These are phyloP conservation scores for Girardia tigrina DNA, from an alignment of 2,888 invertebrate genomes.

Conservation along the genomic window DNA sequence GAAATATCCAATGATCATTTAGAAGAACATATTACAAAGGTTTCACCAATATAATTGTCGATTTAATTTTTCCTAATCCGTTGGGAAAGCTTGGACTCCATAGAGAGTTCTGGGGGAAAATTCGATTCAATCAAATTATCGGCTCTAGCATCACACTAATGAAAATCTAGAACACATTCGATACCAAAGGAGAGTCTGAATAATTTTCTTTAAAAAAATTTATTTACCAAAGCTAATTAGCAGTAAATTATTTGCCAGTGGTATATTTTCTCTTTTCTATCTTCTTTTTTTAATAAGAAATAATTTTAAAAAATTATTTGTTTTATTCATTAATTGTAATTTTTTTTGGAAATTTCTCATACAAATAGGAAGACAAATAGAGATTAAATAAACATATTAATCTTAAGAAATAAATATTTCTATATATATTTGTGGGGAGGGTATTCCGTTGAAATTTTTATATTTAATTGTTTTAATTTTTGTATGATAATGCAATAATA, in stretches of 20 bases:
- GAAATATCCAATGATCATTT: not conserved
- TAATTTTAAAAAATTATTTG: no score
- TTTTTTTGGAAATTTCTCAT: no score
- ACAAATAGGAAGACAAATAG: no score
- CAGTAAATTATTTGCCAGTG: slow-evolving; percentile 9
- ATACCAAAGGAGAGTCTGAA: slow-evolving; percentile 20
- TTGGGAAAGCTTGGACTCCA: slow-evolving; percentile 12
- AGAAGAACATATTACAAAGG: slow-evolving; percentile 6
- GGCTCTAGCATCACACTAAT: slow-evolving; percentile 12
- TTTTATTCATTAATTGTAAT: no score
- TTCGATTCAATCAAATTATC: slow-evolving; percentile 23
- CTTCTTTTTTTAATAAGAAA: no score
- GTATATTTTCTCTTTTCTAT: no score
- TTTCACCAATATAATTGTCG: slow-evolving; percentile 18
- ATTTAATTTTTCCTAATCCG: slow-evolving; percentile 19
- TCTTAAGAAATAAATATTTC: no score
- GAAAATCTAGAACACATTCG: slow-evolving; percentile 23
- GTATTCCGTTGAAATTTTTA: no score
- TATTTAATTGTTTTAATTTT: no score
- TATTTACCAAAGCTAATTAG: slow-evolving; percentile 20
- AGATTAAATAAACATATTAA: no score
- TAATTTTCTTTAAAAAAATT: slow-evolving; percentile 13
- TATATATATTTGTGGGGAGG: no score
- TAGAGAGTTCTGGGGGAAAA: not conserved
- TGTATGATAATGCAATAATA: no score